Conservation (phyloP, 1,140 invertebrate genomes). For the Habropoda laboriosa region DNA sequence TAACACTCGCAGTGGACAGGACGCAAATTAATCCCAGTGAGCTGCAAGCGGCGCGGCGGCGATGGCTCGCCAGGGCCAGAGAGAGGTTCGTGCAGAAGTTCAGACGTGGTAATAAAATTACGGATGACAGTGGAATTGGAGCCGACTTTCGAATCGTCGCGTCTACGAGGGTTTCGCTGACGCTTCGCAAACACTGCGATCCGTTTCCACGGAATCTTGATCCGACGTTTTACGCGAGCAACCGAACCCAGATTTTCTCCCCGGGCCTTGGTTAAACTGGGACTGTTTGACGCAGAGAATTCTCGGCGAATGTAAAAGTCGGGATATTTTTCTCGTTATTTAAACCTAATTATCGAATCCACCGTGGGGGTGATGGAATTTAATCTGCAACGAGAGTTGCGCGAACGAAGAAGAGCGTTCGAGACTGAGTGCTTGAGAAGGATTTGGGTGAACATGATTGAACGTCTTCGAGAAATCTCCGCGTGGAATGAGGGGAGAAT, state of each 20-base stretch:
- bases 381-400: too few species aligned
- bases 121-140: background rate
- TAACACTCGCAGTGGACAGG: background rate
- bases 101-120: constrained; percentile 11
- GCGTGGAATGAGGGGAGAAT: too few species aligned
- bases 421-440: too few species aligned
- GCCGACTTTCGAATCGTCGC: background rate
- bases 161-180: constrained; percentile 4
- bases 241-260: background rate
- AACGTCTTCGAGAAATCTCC: too few species aligned
- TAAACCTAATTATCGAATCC: too few species aligned
- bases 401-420: too few species aligned
- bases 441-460: background rate
- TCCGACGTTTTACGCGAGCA: background rate
- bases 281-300: background rate
- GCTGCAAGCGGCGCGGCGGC: background rate
- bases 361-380: too few species aligned
- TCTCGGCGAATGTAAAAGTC: background rate
- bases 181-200: background rate
- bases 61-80: too few species aligned
- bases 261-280: background rate
- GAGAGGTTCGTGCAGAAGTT: too few species aligned
- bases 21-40: constrained; percentile 26
- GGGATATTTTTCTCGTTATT: too few species aligned
- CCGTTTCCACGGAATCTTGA: background rate